Percentiles rank a stretch among this genome's conserved stretches.
Evolutionary conservation across 2,888 invertebrate genomes (phyloP).

Genomic region (Coleophora flavipennella): DNA sequence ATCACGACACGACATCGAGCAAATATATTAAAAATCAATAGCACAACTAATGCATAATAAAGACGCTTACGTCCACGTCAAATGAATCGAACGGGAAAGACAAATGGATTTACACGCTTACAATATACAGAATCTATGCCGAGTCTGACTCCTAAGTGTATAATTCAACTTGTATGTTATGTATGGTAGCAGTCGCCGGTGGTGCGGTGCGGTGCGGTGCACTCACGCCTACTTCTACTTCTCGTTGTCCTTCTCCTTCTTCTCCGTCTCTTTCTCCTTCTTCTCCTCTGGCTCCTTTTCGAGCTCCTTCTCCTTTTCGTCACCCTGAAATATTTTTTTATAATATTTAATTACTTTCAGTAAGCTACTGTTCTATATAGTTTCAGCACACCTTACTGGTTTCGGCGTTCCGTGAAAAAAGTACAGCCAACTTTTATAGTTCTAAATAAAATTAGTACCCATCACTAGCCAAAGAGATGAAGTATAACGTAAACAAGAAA

Average conservation of each 20-base stretch:
- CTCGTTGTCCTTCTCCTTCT: conserved; percentile 20
- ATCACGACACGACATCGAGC: conserved; percentile 35
- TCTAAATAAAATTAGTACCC: too few relatives aligned
- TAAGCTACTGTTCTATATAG: too few relatives aligned
- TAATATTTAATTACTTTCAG: too few relatives aligned
- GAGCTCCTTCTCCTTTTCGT: conserved; percentile 79
- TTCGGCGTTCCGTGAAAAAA: too few relatives aligned
- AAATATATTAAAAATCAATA: conserved; percentile 25
- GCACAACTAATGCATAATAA: conserved; percentile 22
- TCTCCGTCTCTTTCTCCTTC: conserved; percentile 74
- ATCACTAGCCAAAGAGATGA: too few relatives aligned
- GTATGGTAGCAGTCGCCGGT: conserved; percentile 15
- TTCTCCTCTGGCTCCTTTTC: conserved; percentile 80
- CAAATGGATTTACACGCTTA: conserved; percentile 68
- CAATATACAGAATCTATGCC: conserved; percentile 52
- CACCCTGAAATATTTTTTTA: conserved; percentile 71
- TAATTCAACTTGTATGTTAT: conserved; percentile 31
- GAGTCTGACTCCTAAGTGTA: conserved; percentile 53
- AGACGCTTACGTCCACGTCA: conserved; percentile 31
- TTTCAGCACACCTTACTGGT: too few relatives aligned
- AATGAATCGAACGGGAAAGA: conserved; percentile 60
- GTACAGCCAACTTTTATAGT: too few relatives aligned
- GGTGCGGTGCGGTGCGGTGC: conserved; percentile 12
- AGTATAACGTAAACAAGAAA: too few relatives aligned
- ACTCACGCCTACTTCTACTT: conserved; percentile 36